phyloP scores from a whole-genome alignment of 1,140 invertebrate species.

The Drosophila bifasciata region DNA sequence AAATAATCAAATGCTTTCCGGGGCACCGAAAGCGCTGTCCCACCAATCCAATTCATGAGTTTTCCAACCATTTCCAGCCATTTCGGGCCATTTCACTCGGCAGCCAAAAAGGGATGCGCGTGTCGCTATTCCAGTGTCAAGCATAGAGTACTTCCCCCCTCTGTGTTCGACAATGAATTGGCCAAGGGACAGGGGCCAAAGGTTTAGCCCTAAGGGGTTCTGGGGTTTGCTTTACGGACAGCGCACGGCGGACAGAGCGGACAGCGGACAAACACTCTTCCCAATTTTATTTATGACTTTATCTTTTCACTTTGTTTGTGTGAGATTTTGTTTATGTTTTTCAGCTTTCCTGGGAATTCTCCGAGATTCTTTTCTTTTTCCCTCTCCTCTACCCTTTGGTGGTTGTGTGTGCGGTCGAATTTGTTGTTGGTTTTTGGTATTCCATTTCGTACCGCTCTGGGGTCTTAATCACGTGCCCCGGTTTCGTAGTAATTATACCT shows the following conservation, averaged over 20 bases:
- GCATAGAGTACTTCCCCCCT: slow-evolving; percentile 24
- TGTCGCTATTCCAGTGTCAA: slow-evolving; percentile 60
- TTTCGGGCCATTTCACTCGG: slow-evolving; percentile 68
- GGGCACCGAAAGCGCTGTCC: slow-evolving; percentile 45
- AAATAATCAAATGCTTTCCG: slow-evolving; percentile 81
- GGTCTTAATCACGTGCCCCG: slow-evolving; percentile 75
- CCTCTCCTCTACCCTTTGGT: background rate
- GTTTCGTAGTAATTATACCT: slow-evolving; percentile 75
- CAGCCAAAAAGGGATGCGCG: slow-evolving; percentile 67
- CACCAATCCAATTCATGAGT: background rate
- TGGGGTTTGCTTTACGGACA: background rate
- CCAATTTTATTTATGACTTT: slow-evolving; percentile 82
- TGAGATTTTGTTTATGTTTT: slow-evolving; percentile 77
- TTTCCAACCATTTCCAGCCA: slow-evolving; percentile 39
- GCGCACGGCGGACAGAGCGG: background rate
- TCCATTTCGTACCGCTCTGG: slow-evolving; percentile 15
- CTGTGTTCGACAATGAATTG: slow-evolving; percentile 51
- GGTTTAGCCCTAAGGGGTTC: slow-evolving; percentile 7
- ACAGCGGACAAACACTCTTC: slow-evolving; percentile 56
- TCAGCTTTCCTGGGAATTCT: slow-evolving; percentile 75
- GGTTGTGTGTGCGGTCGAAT: slow-evolving; percentile 56
- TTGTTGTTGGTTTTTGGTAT: slow-evolving; percentile 13
- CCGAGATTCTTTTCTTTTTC: slow-evolving; percentile 63
- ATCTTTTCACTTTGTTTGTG: slow-evolving; percentile 75
- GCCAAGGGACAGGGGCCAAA: slow-evolving; percentile 21